phyloP scores from a whole-genome alignment of 2,797 vertebrate species.

The Sciurus carolinensis region DNA sequence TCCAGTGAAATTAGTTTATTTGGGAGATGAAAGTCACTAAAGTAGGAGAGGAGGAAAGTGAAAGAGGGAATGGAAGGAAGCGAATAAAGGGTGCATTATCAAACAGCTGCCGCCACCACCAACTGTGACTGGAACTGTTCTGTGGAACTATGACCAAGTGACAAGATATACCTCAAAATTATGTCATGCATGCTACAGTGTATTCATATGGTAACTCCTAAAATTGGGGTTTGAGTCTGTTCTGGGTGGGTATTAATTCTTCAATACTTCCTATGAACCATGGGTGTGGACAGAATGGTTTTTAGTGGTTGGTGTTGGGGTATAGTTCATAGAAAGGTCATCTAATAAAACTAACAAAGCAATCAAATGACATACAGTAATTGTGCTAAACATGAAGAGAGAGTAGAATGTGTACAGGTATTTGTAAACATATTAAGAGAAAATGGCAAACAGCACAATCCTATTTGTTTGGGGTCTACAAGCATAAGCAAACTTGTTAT shows the following conservation, averaged over 20 bases:
- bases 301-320: not conserved
- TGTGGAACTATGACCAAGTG: not conserved
- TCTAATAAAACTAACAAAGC: not conserved
- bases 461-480: not conserved
- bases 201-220: not conserved
- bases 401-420: not conserved
- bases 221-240: not conserved
- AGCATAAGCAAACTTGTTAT: not conserved
- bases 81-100: not conserved
- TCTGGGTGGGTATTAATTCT: not conserved
- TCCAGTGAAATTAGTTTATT: not conserved
- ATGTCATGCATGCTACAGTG: not conserved
- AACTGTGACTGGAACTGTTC: too few relatives aligned
- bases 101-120: not conserved
- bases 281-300: not conserved
- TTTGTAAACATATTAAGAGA: conserved; percentile 8
- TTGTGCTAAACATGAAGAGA: not conserved
- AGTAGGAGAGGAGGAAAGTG: not conserved
- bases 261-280: not conserved
- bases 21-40: not conserved
- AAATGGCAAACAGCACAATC: not conserved
- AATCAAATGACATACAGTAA: not conserved
- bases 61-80: not conserved
- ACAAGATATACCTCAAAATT: not conserved
- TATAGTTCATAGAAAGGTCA: not conserved